phyloP scores from a whole-genome alignment of 2,797 vertebrate species.

The Anabas testudineus region DNA sequence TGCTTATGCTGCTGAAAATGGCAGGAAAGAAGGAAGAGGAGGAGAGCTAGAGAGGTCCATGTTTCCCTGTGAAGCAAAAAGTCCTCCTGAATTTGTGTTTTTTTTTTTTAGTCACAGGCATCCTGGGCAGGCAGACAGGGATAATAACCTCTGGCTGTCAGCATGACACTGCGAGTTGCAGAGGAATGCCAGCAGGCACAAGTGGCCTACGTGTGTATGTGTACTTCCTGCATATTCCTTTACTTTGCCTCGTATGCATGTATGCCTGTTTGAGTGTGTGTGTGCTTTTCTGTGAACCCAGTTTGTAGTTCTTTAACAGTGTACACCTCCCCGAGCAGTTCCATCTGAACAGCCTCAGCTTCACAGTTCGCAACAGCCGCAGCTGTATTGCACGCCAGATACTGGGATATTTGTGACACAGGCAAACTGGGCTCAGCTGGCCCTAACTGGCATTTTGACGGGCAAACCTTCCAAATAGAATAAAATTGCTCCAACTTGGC shows the following conservation, averaged over 20 bases:
- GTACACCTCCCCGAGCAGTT: slow-evolving; percentile 24
- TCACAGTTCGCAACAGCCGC: slow-evolving; percentile 25
- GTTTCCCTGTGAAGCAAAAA: slow-evolving; percentile 39
- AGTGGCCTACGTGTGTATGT: slow-evolving; percentile 29
- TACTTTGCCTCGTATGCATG: slow-evolving; percentile 16
- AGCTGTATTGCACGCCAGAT: slow-evolving; percentile 30
- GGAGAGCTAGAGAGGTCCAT: background rate
- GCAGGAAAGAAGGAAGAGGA: background rate
- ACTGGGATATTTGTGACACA: slow-evolving; percentile 48
- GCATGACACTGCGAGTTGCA: slow-evolving; percentile 36
- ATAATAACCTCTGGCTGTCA: slow-evolving; percentile 66
- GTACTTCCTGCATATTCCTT: background rate
- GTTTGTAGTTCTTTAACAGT: slow-evolving; percentile 49
- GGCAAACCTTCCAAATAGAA: slow-evolving; percentile 42
- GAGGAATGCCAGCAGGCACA: slow-evolving; percentile 39
- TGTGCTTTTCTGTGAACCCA: slow-evolving; percentile 19
- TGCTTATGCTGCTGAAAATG: slow-evolving; percentile 43
- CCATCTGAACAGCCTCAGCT: slow-evolving; percentile 21
- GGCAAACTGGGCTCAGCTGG: slow-evolving; percentile 49
- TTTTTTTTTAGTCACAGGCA: slow-evolving; percentile 29
- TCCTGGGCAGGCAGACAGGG: slow-evolving; percentile 44
- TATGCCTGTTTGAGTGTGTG: slow-evolving; percentile 11
- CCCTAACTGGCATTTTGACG: slow-evolving; percentile 55
- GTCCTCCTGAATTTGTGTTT: slow-evolving; percentile 31
- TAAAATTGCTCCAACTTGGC: slow-evolving; percentile 46